Base-by-base conservation (phyloP, 1,140 invertebrate genomes). In the Hyles euphorbiae region DNA sequence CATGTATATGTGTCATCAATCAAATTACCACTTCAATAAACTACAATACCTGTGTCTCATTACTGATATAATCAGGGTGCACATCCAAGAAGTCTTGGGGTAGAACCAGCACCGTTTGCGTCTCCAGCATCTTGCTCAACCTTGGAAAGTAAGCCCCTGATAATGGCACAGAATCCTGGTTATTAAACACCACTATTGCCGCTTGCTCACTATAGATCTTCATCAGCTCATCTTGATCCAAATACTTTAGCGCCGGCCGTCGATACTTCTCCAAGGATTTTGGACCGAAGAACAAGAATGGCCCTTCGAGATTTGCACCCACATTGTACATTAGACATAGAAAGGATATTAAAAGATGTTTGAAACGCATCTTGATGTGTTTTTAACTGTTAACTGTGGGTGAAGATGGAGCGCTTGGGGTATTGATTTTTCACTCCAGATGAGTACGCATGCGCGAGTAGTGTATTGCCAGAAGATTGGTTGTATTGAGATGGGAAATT, bases 211-310 rank as follows among this genome's bases (percentile, higher is more conserved):
- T 76, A 58, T 90, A 89, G 32, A 89, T 82, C 56, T 76, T 78
- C 76, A 87, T 83, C 63, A 89, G 61, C 34, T 88, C 83, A 73
- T 89, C 86, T 63, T 89, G 83, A 4, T 87, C 84, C 5, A 89
- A 59, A 32, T 85, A 78, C 46, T 86, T 83, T 11, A 92, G 68
- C 1, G 90, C 90, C 34, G 90, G 85, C 45, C 88, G 65, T 44
- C 84, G 81, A 53, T 89, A 87, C 32, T 75, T 74, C 22, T 82
- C 72, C 0, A 92, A 70, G 7, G 84, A 83, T 36, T 89, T 82
- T 7, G 89, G 89, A 10, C 91, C 91, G 81, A 91, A 92, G 61
- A 91, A 88, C 3, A 92, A 58, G 66, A 91, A 92, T 0, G 91
- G 91, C 2, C 91, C 91, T 67, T 90, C 87, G 5, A 90, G 54